These are phyloP conservation scores for Polyodon spathula DNA, from an alignment of 2,113 vertebrate species.

Conservation along the genomic window DNA sequence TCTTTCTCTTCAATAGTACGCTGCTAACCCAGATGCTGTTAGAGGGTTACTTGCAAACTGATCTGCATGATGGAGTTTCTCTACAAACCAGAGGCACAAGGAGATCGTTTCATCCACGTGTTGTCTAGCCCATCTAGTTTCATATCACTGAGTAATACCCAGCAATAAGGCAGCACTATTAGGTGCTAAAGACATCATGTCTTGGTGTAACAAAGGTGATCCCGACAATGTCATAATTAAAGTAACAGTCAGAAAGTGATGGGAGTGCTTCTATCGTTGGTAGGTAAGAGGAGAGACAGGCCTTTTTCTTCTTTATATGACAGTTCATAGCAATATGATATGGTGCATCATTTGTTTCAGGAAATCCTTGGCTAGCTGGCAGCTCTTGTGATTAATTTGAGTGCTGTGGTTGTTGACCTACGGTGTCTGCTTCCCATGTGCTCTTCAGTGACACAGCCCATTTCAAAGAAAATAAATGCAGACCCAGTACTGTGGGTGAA, in stretches of 20 bases:
- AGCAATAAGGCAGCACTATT: too few species aligned
- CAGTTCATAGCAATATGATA: background rate
- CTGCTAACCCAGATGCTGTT: too few species aligned
- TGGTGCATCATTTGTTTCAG: background rate
- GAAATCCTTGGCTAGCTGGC: background rate
- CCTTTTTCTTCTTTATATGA: background rate
- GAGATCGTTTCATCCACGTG: background rate
- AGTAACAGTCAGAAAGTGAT: slow-evolving; percentile 18
- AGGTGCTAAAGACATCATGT: too few species aligned
- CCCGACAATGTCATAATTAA: background rate
- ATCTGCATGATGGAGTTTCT: background rate
- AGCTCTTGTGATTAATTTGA: too few species aligned
- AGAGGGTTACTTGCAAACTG: background rate
- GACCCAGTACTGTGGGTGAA: too few species aligned
- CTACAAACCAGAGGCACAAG: background rate
- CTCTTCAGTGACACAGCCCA: slow-evolving; percentile 12
- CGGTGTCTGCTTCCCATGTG: slow-evolving; percentile 3
- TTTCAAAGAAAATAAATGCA: too few species aligned
- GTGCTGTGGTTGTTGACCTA: too few species aligned
- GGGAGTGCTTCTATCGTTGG: slow-evolving; percentile 8
- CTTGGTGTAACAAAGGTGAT: too few species aligned
- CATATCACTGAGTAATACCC: background rate
- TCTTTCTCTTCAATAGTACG: too few species aligned
- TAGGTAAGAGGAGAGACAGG: slow-evolving; percentile 8
- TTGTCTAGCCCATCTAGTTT: background rate